phyloP scores from a whole-genome alignment of 2,888 invertebrate species.

The Camptogramma bilineatum region DNA sequence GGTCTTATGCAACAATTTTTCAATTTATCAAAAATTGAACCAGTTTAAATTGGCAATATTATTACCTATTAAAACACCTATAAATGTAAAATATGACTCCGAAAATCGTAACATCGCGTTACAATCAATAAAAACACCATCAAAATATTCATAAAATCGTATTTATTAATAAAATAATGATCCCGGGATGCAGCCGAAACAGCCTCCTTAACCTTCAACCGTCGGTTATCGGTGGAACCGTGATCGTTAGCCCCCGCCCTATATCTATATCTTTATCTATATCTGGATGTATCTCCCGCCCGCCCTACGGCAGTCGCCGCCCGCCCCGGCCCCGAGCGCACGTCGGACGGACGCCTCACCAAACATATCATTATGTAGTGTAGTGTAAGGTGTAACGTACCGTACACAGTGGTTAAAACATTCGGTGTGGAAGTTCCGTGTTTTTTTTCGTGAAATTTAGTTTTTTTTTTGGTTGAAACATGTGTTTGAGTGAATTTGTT shows the following conservation, averaged over 20 bases:
- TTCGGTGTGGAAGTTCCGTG: neutral
- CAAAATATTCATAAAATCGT: too few species aligned
- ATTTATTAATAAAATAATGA: constrained; percentile 10
- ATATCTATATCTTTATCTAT: too few species aligned
- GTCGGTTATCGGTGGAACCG: constrained; percentile 61
- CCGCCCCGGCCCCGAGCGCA: constrained; percentile 66
- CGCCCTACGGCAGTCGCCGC: constrained; percentile 72
- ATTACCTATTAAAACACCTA: too few species aligned
- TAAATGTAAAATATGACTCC: too few species aligned
- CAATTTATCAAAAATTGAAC: too few species aligned
- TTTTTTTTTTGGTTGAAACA: neutral
- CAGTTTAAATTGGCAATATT: too few species aligned
- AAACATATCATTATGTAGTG: constrained; percentile 74
- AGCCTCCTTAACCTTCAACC: constrained; percentile 52
- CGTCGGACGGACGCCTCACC: constrained; percentile 68
- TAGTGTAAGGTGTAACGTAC: constrained; percentile 38
- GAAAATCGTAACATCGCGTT: too few species aligned
- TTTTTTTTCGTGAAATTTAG: neutral
- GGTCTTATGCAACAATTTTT: too few species aligned
- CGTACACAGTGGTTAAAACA: neutral
- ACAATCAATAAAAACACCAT: too few species aligned
- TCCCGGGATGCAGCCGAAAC: constrained; percentile 31
- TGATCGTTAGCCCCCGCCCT: constrained; percentile 72
- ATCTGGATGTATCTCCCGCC: constrained; percentile 50
- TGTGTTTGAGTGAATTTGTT: neutral